phyloP scores from a whole-genome alignment of 2,888 invertebrate species.

The Lottia gigantea region DNA sequence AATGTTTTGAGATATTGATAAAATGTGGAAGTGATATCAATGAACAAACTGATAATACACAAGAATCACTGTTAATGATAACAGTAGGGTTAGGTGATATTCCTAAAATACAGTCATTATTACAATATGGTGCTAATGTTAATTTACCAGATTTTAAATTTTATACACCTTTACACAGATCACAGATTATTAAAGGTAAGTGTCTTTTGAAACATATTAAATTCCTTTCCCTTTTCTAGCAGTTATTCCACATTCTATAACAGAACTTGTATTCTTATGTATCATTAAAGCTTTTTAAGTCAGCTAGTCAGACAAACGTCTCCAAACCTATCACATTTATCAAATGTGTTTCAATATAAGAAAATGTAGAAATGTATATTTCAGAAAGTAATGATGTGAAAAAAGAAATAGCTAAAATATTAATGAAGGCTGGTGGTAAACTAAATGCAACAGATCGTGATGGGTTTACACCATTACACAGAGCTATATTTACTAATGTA shows the following conservation, averaged over 20 bases:
- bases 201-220: neutral
- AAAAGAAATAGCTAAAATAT: slow-evolving; percentile 12
- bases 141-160: slow-evolving; percentile 20
- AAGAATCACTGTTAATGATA: slow-evolving; percentile 21
- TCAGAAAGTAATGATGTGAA: neutral
- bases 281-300: no score
- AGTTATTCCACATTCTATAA: neutral
- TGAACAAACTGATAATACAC: slow-evolving; percentile 14
- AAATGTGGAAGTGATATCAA: slow-evolving; percentile 34
- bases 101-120: slow-evolving; percentile 15
- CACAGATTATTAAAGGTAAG: slow-evolving; percentile 23
- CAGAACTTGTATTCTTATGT: no score
- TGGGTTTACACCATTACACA: slow-evolving; percentile 22
- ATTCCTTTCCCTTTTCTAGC: neutral
- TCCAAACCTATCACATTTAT: no score
- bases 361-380: no score
- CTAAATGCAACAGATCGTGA: slow-evolving; percentile 23
- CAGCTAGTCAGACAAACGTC: no score
- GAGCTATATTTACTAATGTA: slow-evolving; percentile 20
- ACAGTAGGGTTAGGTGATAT: slow-evolving; percentile 18
- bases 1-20: slow-evolving; percentile 35
- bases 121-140: slow-evolving; percentile 24
- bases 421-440: slow-evolving; percentile 21
- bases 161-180: slow-evolving; percentile 20
- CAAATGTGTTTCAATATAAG: no score